Conservation (phyloP, 1,140 invertebrate species). For the Temnothorax curvispinosus region DNA sequence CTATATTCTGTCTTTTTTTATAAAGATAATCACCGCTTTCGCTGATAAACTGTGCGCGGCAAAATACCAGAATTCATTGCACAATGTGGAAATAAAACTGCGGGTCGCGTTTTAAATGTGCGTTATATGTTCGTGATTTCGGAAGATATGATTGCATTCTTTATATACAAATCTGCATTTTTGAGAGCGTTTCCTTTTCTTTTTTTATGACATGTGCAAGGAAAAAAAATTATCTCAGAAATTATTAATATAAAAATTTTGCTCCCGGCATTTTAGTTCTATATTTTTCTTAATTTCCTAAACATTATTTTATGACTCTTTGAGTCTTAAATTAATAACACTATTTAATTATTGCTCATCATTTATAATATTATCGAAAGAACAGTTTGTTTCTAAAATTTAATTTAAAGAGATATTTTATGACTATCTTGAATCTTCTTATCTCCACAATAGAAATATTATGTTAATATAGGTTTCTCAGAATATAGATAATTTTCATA, state of each 20-base stretch:
- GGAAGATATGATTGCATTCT: background rate
- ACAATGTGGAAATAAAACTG: background rate
- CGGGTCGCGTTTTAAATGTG: slow-evolving; percentile 1
- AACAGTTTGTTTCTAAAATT: background rate
- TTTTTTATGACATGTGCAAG: background rate
- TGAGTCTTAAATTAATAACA: too few species aligned
- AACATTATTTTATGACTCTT: background rate
- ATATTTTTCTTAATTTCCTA: background rate
- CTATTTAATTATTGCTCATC: too few species aligned
- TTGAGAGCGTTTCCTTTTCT: background rate
- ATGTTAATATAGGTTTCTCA: background rate
- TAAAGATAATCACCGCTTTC: background rate
- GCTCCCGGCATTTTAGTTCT: background rate
- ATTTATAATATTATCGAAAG: too few species aligned
- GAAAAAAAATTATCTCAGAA: background rate
- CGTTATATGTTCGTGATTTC: background rate
- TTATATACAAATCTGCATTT: background rate
- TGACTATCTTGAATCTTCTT: background rate
- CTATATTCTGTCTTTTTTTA: background rate
- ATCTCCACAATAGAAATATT: background rate
- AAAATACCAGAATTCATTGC: background rate
- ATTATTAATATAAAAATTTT: background rate
- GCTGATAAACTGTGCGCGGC: background rate
- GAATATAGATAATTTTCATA: too few species aligned
- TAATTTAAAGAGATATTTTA: background rate